Conservation (phyloP, 2,888 invertebrate species). For the Macrosoma leucophasiata region DNA sequence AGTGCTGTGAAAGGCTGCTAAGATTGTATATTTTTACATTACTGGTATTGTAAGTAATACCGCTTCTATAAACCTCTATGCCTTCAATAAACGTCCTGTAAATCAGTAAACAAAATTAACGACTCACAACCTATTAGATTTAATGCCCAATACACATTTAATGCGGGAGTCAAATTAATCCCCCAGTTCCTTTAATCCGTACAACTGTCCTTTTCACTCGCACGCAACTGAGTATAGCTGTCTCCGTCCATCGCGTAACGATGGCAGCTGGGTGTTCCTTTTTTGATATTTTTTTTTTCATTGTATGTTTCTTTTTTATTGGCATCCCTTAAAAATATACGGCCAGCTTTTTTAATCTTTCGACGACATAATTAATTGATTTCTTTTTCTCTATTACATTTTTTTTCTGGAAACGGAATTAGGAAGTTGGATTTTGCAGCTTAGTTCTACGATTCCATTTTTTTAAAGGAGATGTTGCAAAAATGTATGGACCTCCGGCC, state of each 20-base stretch:
- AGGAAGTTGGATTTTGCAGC: too few species aligned
- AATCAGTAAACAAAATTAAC: constrained; percentile 53
- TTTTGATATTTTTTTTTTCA: constrained; percentile 50
- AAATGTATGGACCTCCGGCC: too few species aligned
- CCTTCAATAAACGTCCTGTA: constrained; percentile 33
- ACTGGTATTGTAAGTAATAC: too few species aligned
- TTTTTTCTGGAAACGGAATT: too few species aligned
- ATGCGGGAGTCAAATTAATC: constrained; percentile 65
- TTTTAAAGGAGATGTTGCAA: too few species aligned
- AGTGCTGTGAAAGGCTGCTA: too few species aligned
- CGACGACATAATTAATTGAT: constrained; percentile 45
- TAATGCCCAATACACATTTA: constrained; percentile 53
- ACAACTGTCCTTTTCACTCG: constrained; percentile 41
- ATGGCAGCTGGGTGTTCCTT: constrained; percentile 67
- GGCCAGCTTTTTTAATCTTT: constrained; percentile 63
- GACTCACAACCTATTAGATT: constrained; percentile 50
- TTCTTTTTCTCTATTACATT: constrained; percentile 26
- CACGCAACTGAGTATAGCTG: constrained; percentile 16
- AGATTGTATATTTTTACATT: too few species aligned
- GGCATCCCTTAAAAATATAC: constrained; percentile 59
- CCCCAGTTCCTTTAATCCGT: constrained; percentile 54
- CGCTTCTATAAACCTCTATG: constrained; percentile 19
- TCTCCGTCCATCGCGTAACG: constrained; percentile 51
- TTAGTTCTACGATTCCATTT: too few species aligned
- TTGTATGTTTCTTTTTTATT: constrained; percentile 55